Evolutionary conservation across 2,797 vertebrate species (phyloP).

Genomic region (Sibirionetta formosa): DNA sequence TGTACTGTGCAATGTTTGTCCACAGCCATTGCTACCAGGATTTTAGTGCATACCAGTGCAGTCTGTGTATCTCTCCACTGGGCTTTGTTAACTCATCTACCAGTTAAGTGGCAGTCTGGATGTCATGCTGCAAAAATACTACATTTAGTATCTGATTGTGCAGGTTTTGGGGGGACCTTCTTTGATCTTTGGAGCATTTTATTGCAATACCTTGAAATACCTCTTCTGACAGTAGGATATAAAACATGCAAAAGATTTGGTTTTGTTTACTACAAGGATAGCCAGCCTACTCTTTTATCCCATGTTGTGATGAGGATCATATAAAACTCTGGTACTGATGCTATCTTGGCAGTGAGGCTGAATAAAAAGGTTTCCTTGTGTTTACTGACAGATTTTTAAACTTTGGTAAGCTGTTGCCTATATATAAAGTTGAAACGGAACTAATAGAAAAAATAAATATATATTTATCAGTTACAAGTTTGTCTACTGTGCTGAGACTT

Average conservation of each 20-base stretch:
- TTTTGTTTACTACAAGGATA: not conserved
- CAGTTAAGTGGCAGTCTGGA: not conserved
- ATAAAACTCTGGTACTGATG: not conserved
- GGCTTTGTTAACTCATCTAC: not conserved
- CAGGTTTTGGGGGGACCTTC: not conserved
- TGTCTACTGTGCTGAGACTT: not conserved
- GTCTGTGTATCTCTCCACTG: accelerated
- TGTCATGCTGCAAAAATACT: not conserved
- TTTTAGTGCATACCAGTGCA: not conserved
- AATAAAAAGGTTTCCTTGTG: not conserved
- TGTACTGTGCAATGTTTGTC: not conserved
- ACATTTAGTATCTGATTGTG: not conserved
- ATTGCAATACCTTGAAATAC: not conserved
- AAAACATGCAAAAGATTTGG: not conserved
- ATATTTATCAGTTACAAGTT: not conserved
- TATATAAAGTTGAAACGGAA: not conserved
- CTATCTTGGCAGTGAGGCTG: not conserved
- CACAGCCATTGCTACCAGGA: not conserved
- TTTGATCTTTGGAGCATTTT: not conserved
- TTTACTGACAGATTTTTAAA: not conserved
- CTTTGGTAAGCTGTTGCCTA: not conserved
- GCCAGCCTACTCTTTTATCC: not conserved
- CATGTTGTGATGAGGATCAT: not conserved
- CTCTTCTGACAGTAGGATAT: not conserved
- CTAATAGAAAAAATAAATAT: not conserved